phyloP scores from a whole-genome alignment of 2,797 vertebrate genomes.

The Poeciliopsis turneri region DNA sequence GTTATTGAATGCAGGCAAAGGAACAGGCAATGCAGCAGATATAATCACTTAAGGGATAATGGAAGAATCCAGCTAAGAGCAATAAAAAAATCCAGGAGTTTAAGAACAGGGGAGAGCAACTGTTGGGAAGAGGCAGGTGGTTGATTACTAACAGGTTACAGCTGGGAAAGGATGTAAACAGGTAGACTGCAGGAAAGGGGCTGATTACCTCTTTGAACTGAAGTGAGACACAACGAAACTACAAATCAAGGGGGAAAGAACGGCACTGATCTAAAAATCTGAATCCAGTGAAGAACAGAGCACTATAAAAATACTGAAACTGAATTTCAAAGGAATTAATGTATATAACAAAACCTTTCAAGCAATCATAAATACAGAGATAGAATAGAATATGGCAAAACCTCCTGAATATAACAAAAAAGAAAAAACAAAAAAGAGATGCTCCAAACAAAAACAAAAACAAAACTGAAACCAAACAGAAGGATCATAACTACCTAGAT shows the following conservation, averaged over 20 bases:
- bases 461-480: too few species aligned
- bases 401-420: too few species aligned
- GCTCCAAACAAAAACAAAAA: too few species aligned
- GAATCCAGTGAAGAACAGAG: background rate
- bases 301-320: background rate
- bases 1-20: background rate
- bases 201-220: background rate
- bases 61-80: background rate
- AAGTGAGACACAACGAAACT: background rate
- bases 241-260: background rate
- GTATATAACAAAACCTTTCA: too few species aligned
- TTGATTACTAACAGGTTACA: background rate
- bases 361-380: background rate
- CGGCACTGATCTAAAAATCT: background rate
- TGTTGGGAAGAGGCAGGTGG: background rate
- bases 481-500: too few species aligned
- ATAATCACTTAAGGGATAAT: background rate
- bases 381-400: too few species aligned
- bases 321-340: too few species aligned
- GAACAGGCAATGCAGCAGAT: background rate
- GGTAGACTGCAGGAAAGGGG: background rate
- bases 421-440: too few species aligned
- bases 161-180: background rate
- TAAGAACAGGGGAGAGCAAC: background rate
- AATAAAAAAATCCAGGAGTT: background rate